phyloP scores from a whole-genome alignment of 2,888 invertebrate genomes.

The Polia nebulosa region DNA sequence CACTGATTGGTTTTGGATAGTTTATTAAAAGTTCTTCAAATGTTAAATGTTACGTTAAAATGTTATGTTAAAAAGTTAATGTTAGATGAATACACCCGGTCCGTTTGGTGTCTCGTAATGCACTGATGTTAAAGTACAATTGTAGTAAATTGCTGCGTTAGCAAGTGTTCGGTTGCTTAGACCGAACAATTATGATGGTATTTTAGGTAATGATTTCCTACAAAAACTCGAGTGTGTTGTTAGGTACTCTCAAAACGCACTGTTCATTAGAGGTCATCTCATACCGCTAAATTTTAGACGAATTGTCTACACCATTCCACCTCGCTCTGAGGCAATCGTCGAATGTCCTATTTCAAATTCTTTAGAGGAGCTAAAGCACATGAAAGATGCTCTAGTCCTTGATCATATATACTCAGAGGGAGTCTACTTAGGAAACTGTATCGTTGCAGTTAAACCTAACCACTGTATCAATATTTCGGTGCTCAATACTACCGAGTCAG shows the following conservation, averaged over 20 bases:
- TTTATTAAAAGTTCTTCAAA: too few relatives aligned
- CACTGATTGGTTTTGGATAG: too few relatives aligned
- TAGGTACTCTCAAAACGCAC: conserved; percentile 2
- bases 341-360: conserved; percentile 11
- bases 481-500: background rate
- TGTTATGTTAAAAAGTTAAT: too few relatives aligned
- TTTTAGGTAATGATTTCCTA: conserved; percentile 9
- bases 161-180: too few relatives aligned
- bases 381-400: conserved; percentile 4
- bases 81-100: too few relatives aligned
- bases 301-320: background rate
- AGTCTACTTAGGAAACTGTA: conserved; percentile 7
- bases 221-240: background rate
- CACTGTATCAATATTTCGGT: too few relatives aligned
- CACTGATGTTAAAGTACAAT: too few relatives aligned
- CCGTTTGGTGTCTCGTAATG: too few relatives aligned
- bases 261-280: background rate
- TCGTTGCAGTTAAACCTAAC: conserved; percentile 5
- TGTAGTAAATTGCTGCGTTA: too few relatives aligned
- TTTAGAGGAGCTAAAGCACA: background rate
- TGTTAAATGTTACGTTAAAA: too few relatives aligned
- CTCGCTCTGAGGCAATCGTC: background rate
- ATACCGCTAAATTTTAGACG: conserved; percentile 1
- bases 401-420: conserved; percentile 1
- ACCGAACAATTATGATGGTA: conserved; percentile 4